A percentile compares a stretch with the other conserved stretches of the same genome.
phyloP scores from a whole-genome alignment of 2,797 vertebrate species.

The Notoglanidium macrostoma region DNA sequence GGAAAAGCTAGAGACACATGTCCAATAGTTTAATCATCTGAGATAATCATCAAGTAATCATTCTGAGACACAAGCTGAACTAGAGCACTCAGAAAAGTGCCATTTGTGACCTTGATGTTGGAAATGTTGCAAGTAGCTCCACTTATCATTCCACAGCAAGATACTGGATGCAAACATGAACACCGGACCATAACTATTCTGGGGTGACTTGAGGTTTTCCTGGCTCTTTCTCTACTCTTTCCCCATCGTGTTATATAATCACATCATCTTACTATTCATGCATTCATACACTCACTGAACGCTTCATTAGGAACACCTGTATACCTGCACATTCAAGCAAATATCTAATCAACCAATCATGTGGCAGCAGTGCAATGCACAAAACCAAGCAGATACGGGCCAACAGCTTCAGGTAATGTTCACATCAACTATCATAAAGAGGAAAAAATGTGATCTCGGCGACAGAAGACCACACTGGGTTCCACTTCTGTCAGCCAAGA shows the following conservation, averaged over 20 bases:
- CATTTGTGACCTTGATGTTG: conserved; percentile 9
- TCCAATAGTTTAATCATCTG: conserved; percentile 12
- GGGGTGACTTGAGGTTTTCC: not conserved
- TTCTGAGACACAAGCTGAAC: conserved; percentile 30
- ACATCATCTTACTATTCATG: not conserved
- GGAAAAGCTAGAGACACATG: not conserved
- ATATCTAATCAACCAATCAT: too few species aligned
- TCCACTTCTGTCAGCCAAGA: too few species aligned
- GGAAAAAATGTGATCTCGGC: too few species aligned
- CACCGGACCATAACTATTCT: not conserved
- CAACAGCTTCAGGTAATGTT: too few species aligned
- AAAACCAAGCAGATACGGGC: too few species aligned
- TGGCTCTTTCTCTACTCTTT: not conserved
- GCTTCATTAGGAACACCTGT: too few species aligned
- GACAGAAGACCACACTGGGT: too few species aligned
- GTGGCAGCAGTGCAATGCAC: too few species aligned
- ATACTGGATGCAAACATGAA: conserved; percentile 24
- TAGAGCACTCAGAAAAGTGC: conserved; percentile 30
- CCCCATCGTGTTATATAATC: not conserved
- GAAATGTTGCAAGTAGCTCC: conserved; percentile 24
- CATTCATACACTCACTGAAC: too few species aligned
- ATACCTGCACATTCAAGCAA: too few species aligned
- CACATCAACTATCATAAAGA: too few species aligned
- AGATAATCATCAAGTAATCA: too few species aligned
- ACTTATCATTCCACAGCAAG: conserved; percentile 18